phyloP scores from a whole-genome alignment of 2,888 invertebrate genomes.

The Argyra leucocephala region DNA sequence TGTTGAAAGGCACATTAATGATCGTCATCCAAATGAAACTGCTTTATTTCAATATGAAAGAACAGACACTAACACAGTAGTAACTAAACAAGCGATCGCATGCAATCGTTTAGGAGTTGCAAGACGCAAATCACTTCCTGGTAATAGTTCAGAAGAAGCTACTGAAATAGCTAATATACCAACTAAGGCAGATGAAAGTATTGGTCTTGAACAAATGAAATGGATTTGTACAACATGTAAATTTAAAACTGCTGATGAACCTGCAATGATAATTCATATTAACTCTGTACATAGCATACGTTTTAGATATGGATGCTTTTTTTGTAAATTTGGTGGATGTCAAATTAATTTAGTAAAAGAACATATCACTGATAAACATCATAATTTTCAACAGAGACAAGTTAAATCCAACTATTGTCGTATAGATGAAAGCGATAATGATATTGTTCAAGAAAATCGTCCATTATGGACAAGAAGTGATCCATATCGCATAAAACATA shows the following conservation, averaged over 20 bases:
- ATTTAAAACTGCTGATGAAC: slow-evolving; percentile 20
- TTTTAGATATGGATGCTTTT: slow-evolving; percentile 31
- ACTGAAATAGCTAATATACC: background rate
- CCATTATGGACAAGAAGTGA: slow-evolving; percentile 55
- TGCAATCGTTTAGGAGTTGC: slow-evolving; percentile 22
- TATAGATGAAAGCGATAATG: background rate
- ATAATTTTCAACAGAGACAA: slow-evolving; percentile 37
- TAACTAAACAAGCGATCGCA: slow-evolving; percentile 29
- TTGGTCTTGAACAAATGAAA: slow-evolving; percentile 15
- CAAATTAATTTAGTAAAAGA: slow-evolving; percentile 49
- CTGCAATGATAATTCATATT: slow-evolving; percentile 43
- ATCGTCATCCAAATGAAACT: slow-evolving; percentile 50
- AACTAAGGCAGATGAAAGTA: background rate
- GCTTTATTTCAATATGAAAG: slow-evolving; percentile 33
- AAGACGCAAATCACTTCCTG: background rate
- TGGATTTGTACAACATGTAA: slow-evolving; percentile 30
- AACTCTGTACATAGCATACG: slow-evolving; percentile 42
- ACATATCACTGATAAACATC: slow-evolving; percentile 54
- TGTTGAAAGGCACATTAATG: slow-evolving; percentile 58
- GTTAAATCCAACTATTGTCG: slow-evolving; percentile 24
- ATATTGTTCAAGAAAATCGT: slow-evolving; percentile 32
- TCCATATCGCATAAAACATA: slow-evolving; percentile 48
- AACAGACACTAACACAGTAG: slow-evolving; percentile 14
- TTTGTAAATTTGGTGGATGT: slow-evolving; percentile 10
- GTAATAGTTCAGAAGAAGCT: background rate